Conservation (phyloP, 2,797 vertebrate genomes). For the Manis crassicaudata region DNA sequence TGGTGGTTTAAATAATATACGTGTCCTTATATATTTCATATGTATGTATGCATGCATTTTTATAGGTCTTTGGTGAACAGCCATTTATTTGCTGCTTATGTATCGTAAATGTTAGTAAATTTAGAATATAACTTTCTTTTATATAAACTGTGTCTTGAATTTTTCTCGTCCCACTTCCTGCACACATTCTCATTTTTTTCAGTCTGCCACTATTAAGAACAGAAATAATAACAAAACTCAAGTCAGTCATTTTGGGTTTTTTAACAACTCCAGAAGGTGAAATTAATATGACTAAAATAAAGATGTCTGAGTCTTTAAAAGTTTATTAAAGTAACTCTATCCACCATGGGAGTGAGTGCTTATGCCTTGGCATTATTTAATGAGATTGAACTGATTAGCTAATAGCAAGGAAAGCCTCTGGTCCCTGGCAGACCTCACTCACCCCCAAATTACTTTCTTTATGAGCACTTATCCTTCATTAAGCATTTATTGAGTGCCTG, state of each 20-base stretch:
- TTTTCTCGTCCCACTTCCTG: neutral
- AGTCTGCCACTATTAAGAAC: neutral
- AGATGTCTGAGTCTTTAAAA: neutral
- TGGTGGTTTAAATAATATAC: neutral
- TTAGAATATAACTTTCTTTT: neutral
- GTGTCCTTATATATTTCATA: neutral
- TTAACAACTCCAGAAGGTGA: neutral
- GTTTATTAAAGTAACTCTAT: neutral
- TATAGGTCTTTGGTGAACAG: neutral
- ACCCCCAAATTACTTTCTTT: neutral
- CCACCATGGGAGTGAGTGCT: neutral
- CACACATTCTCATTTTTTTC: neutral
- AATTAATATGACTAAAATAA: conserved; percentile 8
- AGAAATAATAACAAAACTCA: neutral
- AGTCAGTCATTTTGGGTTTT: neutral
- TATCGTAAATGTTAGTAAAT: neutral
- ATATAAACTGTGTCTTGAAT: neutral
- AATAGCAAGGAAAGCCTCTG: neutral
- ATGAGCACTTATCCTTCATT: neutral
- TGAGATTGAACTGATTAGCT: neutral
- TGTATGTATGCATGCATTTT: neutral
- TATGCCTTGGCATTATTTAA: neutral
- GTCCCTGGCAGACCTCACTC: neutral
- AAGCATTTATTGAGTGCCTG: neutral
- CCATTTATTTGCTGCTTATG: neutral